These are phyloP conservation scores for Eupithecia pulchellata DNA, from an alignment of 2,888 invertebrate species.

Conservation along the genomic window DNA sequence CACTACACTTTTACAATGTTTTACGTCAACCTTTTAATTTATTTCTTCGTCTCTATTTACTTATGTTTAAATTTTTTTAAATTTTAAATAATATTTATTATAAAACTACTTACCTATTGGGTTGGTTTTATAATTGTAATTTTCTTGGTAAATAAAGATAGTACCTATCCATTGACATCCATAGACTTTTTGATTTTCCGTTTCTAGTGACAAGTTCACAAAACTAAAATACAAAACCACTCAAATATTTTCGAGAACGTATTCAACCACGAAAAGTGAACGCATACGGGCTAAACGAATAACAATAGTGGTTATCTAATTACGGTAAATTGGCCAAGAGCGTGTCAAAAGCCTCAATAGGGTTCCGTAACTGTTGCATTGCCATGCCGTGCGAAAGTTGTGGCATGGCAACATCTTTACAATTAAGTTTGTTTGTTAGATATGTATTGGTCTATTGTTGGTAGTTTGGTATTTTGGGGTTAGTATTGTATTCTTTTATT, in stretches of 20 bases:
- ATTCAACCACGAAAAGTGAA: background rate
- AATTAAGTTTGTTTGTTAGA: conserved; percentile 5
- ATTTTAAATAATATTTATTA: no score
- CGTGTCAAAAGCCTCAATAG: conserved; percentile 22
- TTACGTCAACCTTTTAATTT: no score
- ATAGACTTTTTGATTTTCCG: no score
- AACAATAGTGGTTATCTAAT: conserved; percentile 22
- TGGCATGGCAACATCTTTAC: conserved; percentile 2
- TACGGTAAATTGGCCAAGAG: conserved; percentile 19
- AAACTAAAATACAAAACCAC: no score
- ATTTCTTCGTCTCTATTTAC: no score
- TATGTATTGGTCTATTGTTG: background rate
- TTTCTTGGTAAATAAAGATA: no score
- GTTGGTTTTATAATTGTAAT: no score
- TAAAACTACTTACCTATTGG: no score
- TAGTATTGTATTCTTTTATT: background rate
- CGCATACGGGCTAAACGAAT: conserved; percentile 8
- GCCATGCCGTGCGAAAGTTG: conserved; percentile 20
- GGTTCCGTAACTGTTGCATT: conserved; percentile 14
- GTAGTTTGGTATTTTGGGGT: background rate
- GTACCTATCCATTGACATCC: no score
- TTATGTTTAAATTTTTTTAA: no score
- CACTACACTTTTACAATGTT: no score
- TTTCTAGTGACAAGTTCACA: no score
- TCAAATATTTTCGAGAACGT: background rate